Percentiles rank a stretch among this genome's conserved stretches.
phyloP scores from a whole-genome alignment of 2,888 invertebrate species.

The Dioctria rufipes region DNA sequence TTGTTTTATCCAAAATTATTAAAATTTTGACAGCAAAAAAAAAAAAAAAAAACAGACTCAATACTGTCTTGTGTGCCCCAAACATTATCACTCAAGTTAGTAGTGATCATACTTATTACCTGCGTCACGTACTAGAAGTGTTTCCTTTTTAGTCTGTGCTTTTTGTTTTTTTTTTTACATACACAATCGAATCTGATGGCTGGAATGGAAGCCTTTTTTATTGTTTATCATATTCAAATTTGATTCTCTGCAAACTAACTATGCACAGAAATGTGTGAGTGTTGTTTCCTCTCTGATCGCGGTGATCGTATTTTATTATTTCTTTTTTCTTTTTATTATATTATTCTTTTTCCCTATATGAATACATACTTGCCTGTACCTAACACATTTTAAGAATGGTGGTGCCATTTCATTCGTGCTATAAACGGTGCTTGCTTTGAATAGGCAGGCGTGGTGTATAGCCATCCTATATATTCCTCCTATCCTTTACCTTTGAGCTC shows the following conservation, averaged over 20 bases:
- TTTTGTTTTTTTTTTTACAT: not conserved
- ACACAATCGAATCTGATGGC: slow-evolving; percentile 5
- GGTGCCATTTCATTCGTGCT: slow-evolving; percentile 5
- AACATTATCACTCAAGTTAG: slow-evolving; percentile 35
- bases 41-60: not conserved
- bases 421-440: slow-evolving; percentile 18
- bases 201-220: slow-evolving; percentile 33
- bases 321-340: slow-evolving; percentile 27
- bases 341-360: slow-evolving; percentile 10
- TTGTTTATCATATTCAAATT: slow-evolving; percentile 43
- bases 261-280: not conserved
- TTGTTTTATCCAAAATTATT: not conserved
- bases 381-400: not conserved
- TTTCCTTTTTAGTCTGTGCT: slow-evolving; percentile 56
- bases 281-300: slow-evolving; percentile 36
- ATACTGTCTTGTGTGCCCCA: not conserved
- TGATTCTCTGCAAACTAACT: not conserved
- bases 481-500: not conserved
- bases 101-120: slow-evolving; percentile 51
- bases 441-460: not conserved
- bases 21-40: not conserved
- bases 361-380: not conserved
- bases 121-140: slow-evolving; percentile 55
- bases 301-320: slow-evolving; percentile 35
- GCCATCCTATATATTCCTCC: no score